Base-by-base conservation (phyloP, 2,888 invertebrate genomes). In the Neocrepidodera transversa region DNA sequence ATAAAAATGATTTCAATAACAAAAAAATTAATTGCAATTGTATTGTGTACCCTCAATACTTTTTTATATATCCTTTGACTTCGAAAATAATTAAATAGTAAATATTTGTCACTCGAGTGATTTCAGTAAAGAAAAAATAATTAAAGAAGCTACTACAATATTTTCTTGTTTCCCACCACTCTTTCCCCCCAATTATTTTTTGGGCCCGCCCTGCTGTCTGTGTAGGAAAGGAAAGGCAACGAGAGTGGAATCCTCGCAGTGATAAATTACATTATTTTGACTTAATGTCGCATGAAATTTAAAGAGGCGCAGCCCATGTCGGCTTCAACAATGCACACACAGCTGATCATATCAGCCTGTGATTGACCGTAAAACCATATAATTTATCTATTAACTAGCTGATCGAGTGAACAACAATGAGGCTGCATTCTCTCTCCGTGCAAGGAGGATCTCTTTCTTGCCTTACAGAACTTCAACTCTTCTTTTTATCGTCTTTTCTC, bases 281-380 rank as follows among this genome's bases (percentile, higher is more conserved):
- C 73, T 79, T 78, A 79, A 79, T 76, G 79, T 78, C 78, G 79
- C 79, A 78, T 79, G 79, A 79, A 79, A 79, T 79, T 78, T 76
- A 75, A 77, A 78, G 76, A 77, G 76, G 76, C 76, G 74, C 70
- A 72, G 71, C 73, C 76, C 74, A 76, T 5, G 75, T 76, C 76
- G 77, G 77, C 76, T 74, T 75, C 73, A 75, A 76, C 76, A 75
- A 76, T 76, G 74, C 74, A 76, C 69, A 67, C 63, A 71, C 69
- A 74, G 73, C 72, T 74, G 77, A 78, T 78, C 76, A 73, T 78
- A 77, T 78, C 77, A 73, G 72, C 52, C 68, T 72, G 71, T 77
- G 78, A 79, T 79, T 78, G 79, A 78, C 74, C 78, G 76, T 79
- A 78, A 79, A 79, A 78, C 78, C 76, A 76, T 79, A 75, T 77